A percentile compares a stretch with the other conserved stretches of the same genome.
Conservation (phyloP, 2,888 invertebrate genomes). For the Teleiodes luculella region DNA sequence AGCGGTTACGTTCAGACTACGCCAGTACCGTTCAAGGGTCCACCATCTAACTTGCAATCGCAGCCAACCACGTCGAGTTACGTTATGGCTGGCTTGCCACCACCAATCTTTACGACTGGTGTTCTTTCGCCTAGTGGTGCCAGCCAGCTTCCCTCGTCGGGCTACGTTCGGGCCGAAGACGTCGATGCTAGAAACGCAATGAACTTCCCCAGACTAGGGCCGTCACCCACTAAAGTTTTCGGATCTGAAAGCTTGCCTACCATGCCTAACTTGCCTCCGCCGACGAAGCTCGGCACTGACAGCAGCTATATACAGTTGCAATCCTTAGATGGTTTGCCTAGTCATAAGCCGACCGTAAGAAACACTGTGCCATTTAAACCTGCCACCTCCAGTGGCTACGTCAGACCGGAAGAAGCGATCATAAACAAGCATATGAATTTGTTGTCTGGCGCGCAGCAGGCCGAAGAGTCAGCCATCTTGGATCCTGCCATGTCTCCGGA, state of each 20-base stretch:
- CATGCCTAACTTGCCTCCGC: slow-evolving; percentile 64
- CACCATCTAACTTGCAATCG: slow-evolving; percentile 30
- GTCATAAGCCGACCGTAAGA: slow-evolving; percentile 56
- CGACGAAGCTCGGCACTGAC: slow-evolving; percentile 54
- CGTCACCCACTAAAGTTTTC: slow-evolving; percentile 51
- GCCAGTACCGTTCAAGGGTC: slow-evolving; percentile 37
- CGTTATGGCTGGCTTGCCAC: slow-evolving; percentile 65
- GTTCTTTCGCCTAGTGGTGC: slow-evolving; percentile 39
- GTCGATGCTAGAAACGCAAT: slow-evolving; percentile 52
- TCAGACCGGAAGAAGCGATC: slow-evolving; percentile 63
- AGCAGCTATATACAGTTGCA: slow-evolving; percentile 69
- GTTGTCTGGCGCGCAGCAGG: slow-evolving; percentile 50
- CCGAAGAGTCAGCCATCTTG: slow-evolving; percentile 63
- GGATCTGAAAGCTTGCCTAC: slow-evolving; percentile 69
- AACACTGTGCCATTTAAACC: slow-evolving; percentile 54
- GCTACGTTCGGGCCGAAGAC: slow-evolving; percentile 65
- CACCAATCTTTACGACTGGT: slow-evolving; percentile 61
- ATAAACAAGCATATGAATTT: slow-evolving; percentile 70
- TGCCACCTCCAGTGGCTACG: slow-evolving; percentile 58
- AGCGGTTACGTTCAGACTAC: slow-evolving; percentile 55
- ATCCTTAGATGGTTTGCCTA: slow-evolving; percentile 62
- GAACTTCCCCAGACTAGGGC: slow-evolving; percentile 55
- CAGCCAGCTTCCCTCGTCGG: slow-evolving; percentile 49
- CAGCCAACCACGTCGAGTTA: slow-evolving; percentile 64
- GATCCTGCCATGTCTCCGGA: slow-evolving; percentile 73